Evolutionary conservation across 2,797 vertebrate species (phyloP).

Genomic region (Gorsachius magnificus): DNA sequence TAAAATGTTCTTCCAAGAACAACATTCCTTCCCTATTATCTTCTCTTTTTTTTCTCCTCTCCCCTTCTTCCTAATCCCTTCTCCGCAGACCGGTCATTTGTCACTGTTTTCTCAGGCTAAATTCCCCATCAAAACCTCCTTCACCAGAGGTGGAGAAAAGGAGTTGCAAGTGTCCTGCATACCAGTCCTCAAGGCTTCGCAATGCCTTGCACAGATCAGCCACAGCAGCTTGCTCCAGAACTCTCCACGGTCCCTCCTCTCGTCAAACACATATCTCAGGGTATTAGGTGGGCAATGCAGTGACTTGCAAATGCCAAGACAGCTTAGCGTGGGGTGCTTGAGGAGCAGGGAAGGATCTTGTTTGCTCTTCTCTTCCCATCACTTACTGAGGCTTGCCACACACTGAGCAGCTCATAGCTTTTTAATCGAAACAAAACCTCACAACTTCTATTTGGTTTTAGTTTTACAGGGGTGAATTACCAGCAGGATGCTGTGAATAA

Average conservation of each 20-base stretch:
- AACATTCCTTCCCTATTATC: slow-evolving; percentile 51
- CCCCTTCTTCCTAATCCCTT: slow-evolving; percentile 7
- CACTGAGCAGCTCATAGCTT: neutral
- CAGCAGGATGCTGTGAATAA: neutral
- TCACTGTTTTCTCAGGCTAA: slow-evolving; percentile 13
- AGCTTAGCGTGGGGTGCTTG: neutral
- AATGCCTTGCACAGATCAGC: neutral
- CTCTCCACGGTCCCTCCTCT: neutral
- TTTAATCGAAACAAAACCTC: neutral
- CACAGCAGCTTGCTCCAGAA: rapidly evolving
- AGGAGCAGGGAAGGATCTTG: neutral
- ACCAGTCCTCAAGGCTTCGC: neutral
- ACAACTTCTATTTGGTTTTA: neutral
- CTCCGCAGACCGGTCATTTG: neutral
- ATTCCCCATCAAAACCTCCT: neutral
- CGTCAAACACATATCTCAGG: rapidly evolving
- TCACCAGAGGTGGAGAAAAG: neutral
- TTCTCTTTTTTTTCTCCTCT: slow-evolving; percentile 17
- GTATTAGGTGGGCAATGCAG: neutral
- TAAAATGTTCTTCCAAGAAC: slow-evolving; percentile 42
- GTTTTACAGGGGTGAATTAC: neutral
- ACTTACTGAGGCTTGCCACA: neutral
- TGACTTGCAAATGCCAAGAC: neutral
- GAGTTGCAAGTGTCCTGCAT: neutral
- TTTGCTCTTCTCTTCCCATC: neutral